Evolutionary conservation across 2,797 vertebrate genomes (phyloP), one percentile per base, ranked within the genome.

Genomic region (Phoebastria nigripes): DNA sequence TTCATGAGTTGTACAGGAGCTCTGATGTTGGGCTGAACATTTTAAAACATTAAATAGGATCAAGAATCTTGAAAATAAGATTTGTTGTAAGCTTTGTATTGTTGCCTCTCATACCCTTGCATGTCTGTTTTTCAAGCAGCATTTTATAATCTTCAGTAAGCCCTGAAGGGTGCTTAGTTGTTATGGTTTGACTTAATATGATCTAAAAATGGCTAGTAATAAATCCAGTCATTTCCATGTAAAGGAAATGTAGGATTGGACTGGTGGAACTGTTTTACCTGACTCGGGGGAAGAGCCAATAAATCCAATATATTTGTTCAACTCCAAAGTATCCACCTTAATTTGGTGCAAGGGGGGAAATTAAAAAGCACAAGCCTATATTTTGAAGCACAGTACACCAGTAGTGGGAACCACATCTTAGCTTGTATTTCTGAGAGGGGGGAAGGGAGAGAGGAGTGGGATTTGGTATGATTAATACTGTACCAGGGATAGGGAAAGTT

Each of bases 171-270:
- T 96, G 47, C 73, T 94, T 95, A 87, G 79, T 93, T 93, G 78
- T 94, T 97, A 80, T 61, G 71, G 85, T 91, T 94, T 96, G 93
- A 88, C 94, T 97, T 93, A 94, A 87, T 95, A 90, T 91, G 54
- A 77, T 96, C 77, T 89, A 90, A 91, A 96, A 96, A 87, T 96
- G 95, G 82, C 77, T 90, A 89, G 73, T 54, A 92, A 91, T 94
- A 96, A 97, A 97, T 96, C 89, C 66, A 89, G 5, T 93, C 55
- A 74, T 84, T 95, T 95, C 78, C 83, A 90, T 89, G 91, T 84
- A 89, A 94, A 95, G 84, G 74, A 93, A 96, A 52, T 3, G 6
- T 86, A 55, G 55, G 63, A 71, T 74, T 91, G 82, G 74, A 42
- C 71, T 86, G 52, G 47, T 83, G 82, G 52, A 93, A 47, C 46